A percentile compares a stretch with the other conserved stretches of the same genome.
phyloP scores from a whole-genome alignment of 2,888 invertebrate species.

The Troides aeacus region DNA sequence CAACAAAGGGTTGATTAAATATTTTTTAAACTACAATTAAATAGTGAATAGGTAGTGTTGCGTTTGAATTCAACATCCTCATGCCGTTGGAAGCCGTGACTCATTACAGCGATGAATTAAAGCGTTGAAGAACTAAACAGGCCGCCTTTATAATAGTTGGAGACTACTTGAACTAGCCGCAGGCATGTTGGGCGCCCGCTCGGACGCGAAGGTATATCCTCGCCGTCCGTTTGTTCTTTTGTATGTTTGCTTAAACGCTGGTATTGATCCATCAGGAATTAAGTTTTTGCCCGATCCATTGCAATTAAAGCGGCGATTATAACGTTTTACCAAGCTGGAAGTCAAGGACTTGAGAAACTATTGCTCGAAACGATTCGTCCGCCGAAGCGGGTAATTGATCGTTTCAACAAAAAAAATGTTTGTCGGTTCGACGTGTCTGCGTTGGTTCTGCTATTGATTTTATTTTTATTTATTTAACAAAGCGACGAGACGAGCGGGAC shows the following conservation, averaged over 20 bases:
- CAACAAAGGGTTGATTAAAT: too few relatives aligned
- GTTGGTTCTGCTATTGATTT: neutral
- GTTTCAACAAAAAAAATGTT: neutral
- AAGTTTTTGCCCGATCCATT: slow-evolving; percentile 23
- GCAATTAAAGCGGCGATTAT: slow-evolving; percentile 28
- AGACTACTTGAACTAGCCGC: slow-evolving; percentile 11
- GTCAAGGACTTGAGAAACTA: slow-evolving; percentile 29
- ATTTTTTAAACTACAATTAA: too few relatives aligned
- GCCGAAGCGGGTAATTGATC: neutral
- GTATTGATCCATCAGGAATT: slow-evolving; percentile 29
- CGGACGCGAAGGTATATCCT: slow-evolving; percentile 13
- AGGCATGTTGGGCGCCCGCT: slow-evolving; percentile 8
- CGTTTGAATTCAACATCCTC: neutral
- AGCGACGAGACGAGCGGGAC: too few relatives aligned
- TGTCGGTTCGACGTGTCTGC: neutral
- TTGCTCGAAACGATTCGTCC: slow-evolving; percentile 33
- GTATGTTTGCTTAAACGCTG: slow-evolving; percentile 16
- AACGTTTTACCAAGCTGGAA: slow-evolving; percentile 19
- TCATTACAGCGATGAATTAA: slow-evolving; percentile 2
- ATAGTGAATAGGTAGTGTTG: neutral
- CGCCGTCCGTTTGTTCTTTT: slow-evolving; percentile 8
- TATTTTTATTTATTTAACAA: too few relatives aligned
- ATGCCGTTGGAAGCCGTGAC: slow-evolving; percentile 1
- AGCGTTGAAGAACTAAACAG: slow-evolving; percentile 6
- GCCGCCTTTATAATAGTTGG: slow-evolving; percentile 19